A percentile compares a stretch with the other conserved stretches of the same genome.
Evolutionary conservation across 2,113 vertebrate species (phyloP).

Genomic region (Grallaria varia): DNA sequence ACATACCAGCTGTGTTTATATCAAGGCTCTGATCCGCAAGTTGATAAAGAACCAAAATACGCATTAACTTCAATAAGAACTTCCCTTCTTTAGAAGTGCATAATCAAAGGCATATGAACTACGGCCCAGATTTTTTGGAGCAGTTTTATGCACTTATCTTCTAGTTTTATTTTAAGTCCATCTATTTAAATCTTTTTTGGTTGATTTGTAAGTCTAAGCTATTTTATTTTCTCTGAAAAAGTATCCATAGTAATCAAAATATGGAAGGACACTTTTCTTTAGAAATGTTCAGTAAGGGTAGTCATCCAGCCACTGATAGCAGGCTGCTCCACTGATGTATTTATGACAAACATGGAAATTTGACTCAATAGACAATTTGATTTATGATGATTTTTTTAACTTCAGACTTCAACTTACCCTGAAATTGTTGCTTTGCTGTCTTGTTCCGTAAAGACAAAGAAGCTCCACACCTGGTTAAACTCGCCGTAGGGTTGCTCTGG

Average conservation of each 20-base stretch:
- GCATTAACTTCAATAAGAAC: slow-evolving; percentile 47
- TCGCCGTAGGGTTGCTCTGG: neutral
- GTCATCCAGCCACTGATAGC: neutral
- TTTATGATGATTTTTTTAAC: neutral
- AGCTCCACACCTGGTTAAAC: neutral
- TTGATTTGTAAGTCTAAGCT: neutral
- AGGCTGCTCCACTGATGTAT: neutral
- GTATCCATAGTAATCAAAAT: neutral
- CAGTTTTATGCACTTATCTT: neutral
- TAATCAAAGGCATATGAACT: slow-evolving; percentile 8
- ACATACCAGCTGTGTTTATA: slow-evolving; percentile 56
- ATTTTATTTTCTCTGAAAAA: neutral
- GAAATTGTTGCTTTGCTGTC: neutral
- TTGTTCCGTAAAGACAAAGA: neutral
- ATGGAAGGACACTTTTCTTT: neutral
- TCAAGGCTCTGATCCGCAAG: slow-evolving; percentile 10
- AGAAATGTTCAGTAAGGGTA: neutral
- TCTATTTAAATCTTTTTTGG: neutral
- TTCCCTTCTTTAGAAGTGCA: slow-evolving; percentile 16
- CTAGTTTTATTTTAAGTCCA: neutral
- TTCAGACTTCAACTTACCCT: neutral
- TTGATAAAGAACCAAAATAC: slow-evolving; percentile 56
- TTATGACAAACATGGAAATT: neutral
- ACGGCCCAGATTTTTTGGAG: neutral
- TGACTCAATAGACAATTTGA: neutral